phyloP scores from a whole-genome alignment of 1,140 invertebrate genomes.

The Matsumurasca onukii region DNA sequence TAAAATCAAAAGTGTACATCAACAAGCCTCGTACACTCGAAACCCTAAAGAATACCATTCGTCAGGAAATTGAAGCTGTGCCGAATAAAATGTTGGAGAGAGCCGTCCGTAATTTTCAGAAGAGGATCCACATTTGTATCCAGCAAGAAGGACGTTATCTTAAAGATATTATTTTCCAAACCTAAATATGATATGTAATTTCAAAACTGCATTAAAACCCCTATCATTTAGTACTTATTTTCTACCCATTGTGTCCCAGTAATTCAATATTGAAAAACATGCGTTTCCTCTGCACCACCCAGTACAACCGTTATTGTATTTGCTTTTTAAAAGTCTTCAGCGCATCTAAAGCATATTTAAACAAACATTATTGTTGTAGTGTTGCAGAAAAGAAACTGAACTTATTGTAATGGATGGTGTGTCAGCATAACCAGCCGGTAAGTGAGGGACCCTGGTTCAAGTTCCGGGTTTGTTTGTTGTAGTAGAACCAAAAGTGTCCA shows the following conservation, averaged over 20 bases:
- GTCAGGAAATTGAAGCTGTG: constrained; percentile 35
- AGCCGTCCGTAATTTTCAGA: constrained; percentile 23
- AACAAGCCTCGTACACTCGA: neutral
- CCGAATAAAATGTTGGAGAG: constrained; percentile 33
- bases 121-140: constrained; percentile 25
- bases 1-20: no score
- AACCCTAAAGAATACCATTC: constrained; percentile 29
- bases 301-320: neutral
- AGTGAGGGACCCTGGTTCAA: no score
- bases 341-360: no score
- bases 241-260: constrained; percentile 12
- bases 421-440: no score
- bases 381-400: no score
- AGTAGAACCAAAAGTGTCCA: no score
- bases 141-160: constrained; percentile 25
- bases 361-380: no score
- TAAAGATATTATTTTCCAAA: constrained; percentile 25
- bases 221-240: constrained; percentile 27
- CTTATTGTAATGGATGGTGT: no score
- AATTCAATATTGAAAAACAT: constrained; percentile 13
- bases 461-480: no score
- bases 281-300: constrained; percentile 22
- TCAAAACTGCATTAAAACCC: constrained; percentile 24
- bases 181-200: constrained; percentile 17
- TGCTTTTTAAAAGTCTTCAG: neutral